These are phyloP conservation scores for Scotopteryx bipunctaria DNA, from an alignment of 2,888 invertebrate genomes.

Conservation along the genomic window DNA sequence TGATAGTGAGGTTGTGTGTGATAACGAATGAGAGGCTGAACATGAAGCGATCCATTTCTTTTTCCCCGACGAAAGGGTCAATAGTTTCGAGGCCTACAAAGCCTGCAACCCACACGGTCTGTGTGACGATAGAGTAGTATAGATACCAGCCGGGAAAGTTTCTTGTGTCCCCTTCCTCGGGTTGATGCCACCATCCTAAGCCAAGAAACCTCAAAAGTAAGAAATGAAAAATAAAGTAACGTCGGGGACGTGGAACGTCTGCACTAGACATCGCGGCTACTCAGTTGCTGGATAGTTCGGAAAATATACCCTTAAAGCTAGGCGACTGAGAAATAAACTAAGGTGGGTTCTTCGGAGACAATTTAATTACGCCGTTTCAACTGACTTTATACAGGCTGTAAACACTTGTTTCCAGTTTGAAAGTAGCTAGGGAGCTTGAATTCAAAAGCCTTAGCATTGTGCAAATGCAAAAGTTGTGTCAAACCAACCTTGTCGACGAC, in stretches of 20 bases:
- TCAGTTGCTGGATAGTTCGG: background rate
- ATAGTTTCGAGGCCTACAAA: slow-evolving; percentile 77
- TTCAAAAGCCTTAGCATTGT: slow-evolving; percentile 10
- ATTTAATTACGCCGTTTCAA: slow-evolving; percentile 24
- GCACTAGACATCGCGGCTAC: slow-evolving; percentile 36
- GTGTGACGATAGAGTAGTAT: slow-evolving; percentile 67
- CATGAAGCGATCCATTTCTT: slow-evolving; percentile 75
- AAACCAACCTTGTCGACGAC: slow-evolving; percentile 3
- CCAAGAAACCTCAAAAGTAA: slow-evolving; percentile 66
- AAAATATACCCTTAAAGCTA: slow-evolving; percentile 5
- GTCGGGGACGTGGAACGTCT: slow-evolving; percentile 47
- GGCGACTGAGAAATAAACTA: slow-evolving; percentile 19
- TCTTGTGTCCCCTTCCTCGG: slow-evolving; percentile 61
- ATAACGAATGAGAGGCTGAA: slow-evolving; percentile 77
- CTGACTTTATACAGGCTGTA: slow-evolving; percentile 26
- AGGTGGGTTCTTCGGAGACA: slow-evolving; percentile 21
- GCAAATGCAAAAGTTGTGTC: slow-evolving; percentile 14
- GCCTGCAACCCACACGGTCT: slow-evolving; percentile 70
- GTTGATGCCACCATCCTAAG: slow-evolving; percentile 78
- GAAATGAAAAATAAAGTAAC: slow-evolving; percentile 67
- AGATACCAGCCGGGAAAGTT: slow-evolving; percentile 71
- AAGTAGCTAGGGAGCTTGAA: slow-evolving; percentile 1
- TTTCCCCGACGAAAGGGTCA: slow-evolving; percentile 74
- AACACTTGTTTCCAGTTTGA: slow-evolving; percentile 8
- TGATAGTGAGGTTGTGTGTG: slow-evolving; percentile 72